A percentile compares a stretch with the other conserved stretches of the same genome.
Evolutionary conservation across 64 coral and sea anemone genomes (phyloP).

Genomic region (Pocillopora damicornis): DNA sequence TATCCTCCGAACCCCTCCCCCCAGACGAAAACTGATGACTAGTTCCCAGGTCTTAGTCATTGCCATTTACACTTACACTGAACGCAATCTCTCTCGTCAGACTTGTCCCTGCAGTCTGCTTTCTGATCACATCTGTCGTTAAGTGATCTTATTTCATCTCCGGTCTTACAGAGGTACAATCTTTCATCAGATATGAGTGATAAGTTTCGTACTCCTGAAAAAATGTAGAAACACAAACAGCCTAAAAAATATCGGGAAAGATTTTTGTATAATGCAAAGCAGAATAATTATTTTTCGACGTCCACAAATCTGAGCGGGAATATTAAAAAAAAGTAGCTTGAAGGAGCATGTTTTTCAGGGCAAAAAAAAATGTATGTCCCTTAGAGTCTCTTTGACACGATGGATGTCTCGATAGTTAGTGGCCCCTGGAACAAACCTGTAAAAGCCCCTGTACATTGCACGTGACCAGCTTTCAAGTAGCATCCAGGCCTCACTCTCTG

Average conservation of each 20-base stretch:
- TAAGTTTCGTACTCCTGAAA: constrained; percentile 35
- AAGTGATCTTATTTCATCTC: constrained; percentile 38
- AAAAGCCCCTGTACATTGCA: constrained; percentile 46
- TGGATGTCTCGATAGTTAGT: neutral
- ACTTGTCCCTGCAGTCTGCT: constrained; percentile 17
- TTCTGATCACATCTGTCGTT: constrained; percentile 23
- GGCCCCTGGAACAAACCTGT: neutral
- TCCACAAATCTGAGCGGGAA: no score
- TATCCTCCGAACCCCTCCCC: no score
- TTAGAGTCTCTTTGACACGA: no score
- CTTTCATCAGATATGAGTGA: constrained; percentile 1
- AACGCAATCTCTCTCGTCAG: constrained; percentile 29
- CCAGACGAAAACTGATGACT: no score
- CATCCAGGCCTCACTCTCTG: constrained; percentile 24
- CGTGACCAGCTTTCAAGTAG: neutral
- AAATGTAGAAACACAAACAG: neutral
- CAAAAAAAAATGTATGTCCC: no score
- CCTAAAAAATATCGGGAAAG: neutral
- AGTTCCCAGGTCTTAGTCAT: no score
- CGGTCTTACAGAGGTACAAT: constrained; percentile 46
- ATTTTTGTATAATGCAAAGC: no score
- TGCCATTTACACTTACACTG: constrained; percentile 2
- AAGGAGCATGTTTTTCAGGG: no score
- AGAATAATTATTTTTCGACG: no score
- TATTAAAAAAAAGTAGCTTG: no score